Evolutionary conservation across 2,888 invertebrate genomes (phyloP).

Genomic region (Perizoma affinitatum): DNA sequence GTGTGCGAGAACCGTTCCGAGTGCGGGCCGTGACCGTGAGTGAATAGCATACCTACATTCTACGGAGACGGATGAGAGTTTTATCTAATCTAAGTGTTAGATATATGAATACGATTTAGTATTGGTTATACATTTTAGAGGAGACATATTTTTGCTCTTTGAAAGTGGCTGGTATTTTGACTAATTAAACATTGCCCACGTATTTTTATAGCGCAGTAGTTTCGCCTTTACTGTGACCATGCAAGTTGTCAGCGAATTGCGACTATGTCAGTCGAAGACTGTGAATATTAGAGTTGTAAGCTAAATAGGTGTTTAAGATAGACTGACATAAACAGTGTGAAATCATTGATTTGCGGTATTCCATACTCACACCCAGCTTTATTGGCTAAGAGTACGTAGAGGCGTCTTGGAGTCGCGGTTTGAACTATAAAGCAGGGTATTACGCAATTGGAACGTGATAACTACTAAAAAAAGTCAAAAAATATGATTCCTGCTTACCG

Average conservation of each 20-base stretch:
- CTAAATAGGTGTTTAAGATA: constrained; percentile 49
- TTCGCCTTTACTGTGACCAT: constrained; percentile 71
- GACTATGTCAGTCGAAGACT: constrained; percentile 73
- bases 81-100: constrained; percentile 66
- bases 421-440: constrained; percentile 13
- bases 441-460: constrained; percentile 19
- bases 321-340: constrained; percentile 75
- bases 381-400: constrained; percentile 21
- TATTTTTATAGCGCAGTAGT: constrained; percentile 81
- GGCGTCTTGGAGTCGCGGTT: background rate
- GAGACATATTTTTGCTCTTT: constrained; percentile 83
- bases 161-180: constrained; percentile 77
- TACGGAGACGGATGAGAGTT: constrained; percentile 58
- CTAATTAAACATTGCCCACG: constrained; percentile 83
- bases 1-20: constrained; percentile 59
- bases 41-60: constrained; percentile 42
- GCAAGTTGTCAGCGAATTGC: constrained; percentile 52
- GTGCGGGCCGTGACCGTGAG: constrained; percentile 64
- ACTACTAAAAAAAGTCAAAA: background rate
- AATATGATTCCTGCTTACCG: constrained; percentile 1
- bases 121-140: constrained; percentile 64
- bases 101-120: constrained; percentile 63
- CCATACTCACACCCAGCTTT: constrained; percentile 25
- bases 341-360: constrained; percentile 55
- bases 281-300: constrained; percentile 69